Percentiles rank a stretch among this genome's conserved stretches.
Evolutionary conservation across 2,113 vertebrate species (phyloP).

Genomic region (Brienomyrus longianalis): DNA sequence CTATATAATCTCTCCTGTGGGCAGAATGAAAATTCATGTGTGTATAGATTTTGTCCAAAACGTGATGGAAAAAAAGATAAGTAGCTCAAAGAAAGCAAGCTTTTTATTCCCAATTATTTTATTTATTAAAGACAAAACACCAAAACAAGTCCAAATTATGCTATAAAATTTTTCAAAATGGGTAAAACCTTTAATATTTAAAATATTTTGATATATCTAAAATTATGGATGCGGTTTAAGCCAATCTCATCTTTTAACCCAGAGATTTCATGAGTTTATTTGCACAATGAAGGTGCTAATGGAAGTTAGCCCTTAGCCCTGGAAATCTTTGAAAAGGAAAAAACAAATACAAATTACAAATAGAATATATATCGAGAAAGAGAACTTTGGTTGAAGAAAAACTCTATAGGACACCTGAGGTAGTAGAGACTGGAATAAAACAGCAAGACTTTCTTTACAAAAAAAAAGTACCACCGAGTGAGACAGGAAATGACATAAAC

Average conservation of each 20-base stretch:
- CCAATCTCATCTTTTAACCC: conserved; percentile 73
- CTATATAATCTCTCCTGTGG: neutral
- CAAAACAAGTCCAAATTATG: conserved; percentile 84
- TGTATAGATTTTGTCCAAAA: neutral
- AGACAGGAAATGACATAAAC: conserved; percentile 67
- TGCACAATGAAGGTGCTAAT: conserved; percentile 84
- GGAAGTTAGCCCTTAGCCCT: conserved; percentile 85
- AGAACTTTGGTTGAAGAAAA: conserved; percentile 90
- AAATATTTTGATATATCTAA: conserved; percentile 85
- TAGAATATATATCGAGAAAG: conserved; percentile 80
- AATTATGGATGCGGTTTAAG: conserved; percentile 81
- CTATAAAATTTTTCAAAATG: conserved; percentile 84
- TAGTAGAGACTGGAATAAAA: conserved; percentile 89
- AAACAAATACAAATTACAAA: conserved; percentile 49
- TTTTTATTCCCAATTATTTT: conserved; percentile 62
- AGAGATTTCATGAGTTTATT: conserved; percentile 77
- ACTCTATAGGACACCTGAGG: conserved; percentile 89
- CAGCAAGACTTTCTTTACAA: conserved; percentile 82
- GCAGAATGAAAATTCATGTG: neutral
- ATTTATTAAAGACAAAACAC: conserved; percentile 86
- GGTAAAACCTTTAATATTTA: conserved; percentile 85
- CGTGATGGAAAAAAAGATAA: neutral
- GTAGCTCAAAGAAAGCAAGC: neutral
- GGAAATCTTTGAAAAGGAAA: conserved; percentile 75
- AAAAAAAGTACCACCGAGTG: conserved; percentile 77